Evolutionary conservation across 2,113 vertebrate species (phyloP), one percentile per base, ranked within the genome.

Genomic region (Trematocara nigrifrons): DNA sequence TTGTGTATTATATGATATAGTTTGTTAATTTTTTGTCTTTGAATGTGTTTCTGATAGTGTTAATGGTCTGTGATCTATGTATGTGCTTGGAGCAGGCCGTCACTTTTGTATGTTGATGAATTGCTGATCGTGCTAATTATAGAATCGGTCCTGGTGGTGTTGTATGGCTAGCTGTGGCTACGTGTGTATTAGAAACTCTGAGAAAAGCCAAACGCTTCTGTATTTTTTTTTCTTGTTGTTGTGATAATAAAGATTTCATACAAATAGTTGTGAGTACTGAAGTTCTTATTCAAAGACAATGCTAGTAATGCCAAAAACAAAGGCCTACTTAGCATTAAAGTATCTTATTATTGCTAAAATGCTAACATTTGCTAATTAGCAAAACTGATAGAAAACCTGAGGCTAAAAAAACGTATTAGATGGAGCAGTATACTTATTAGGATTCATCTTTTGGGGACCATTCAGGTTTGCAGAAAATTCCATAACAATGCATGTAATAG

Each of bases 211-310:
- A 66, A 40, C 0, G 2, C 33, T 38, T 66, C 33, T 64, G 33
- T 5, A 0, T 0, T 7, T 38, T 59, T 51, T 51, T 40, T 40
- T 20, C 33, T 20, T 40, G 18, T 20, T 38, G 33, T 5, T 40
- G 18, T 64, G 18, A 20, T 64, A 35, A 61, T 66, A 66, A 40
- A 40, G 10, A 40, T 12, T 66, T 40, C n/a, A 40, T 5, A 66
- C 33, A 66, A 20, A 33, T 66, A 66, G 33, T 66, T 66, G 61
- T 66, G 33, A 66, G 33, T 40, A 20, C 33, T 20, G 33, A 64
- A 12, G 31, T 64, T 20, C 10, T 20, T 40, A 40, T 66, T 66
- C 3, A 20, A n/a, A 64, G 15, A 64, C 9, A 35, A 64, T 35
- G 61, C 35, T 20, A 69, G 61, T 13, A 40, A 22, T 69, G 2